Evolutionary conservation across 2,888 invertebrate species (phyloP).

Genomic region (Tenthredo livida): DNA sequence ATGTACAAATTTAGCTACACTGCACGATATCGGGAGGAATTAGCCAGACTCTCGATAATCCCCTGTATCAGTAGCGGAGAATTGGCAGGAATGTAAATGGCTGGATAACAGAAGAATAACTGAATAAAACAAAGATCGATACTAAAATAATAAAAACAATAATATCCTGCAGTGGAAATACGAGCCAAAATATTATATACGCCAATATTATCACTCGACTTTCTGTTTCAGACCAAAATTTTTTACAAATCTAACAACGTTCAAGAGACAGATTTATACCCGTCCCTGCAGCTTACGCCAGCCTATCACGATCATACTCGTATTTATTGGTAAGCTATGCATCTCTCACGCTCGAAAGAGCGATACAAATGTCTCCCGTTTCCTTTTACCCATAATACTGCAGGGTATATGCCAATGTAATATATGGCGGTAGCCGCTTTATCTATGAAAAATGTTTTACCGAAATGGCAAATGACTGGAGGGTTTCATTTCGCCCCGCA

Average conservation of each 20-base stretch:
- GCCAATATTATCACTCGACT: background rate
- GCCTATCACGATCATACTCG: background rate
- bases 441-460: background rate
- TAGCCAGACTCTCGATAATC: background rate
- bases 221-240: constrained; percentile 41
- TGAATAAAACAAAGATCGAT: background rate
- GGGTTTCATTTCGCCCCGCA: background rate
- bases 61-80: background rate
- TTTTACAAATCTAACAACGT: background rate
- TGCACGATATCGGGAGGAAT: background rate
- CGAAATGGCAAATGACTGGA: background rate
- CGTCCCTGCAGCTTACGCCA: background rate
- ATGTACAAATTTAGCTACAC: background rate
- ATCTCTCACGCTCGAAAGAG: constrained; percentile 2
- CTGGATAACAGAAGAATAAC: background rate
- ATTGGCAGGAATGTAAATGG: background rate
- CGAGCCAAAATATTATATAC: background rate
- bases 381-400: background rate
- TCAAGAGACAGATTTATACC: background rate
- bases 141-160: background rate
- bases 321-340: constrained; percentile 20
- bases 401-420: background rate
- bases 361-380: background rate
- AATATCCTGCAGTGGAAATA: background rate
- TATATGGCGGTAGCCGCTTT: background rate